Conservation (phyloP, 2,113 vertebrate genomes). For the Tamias sibiricus region DNA sequence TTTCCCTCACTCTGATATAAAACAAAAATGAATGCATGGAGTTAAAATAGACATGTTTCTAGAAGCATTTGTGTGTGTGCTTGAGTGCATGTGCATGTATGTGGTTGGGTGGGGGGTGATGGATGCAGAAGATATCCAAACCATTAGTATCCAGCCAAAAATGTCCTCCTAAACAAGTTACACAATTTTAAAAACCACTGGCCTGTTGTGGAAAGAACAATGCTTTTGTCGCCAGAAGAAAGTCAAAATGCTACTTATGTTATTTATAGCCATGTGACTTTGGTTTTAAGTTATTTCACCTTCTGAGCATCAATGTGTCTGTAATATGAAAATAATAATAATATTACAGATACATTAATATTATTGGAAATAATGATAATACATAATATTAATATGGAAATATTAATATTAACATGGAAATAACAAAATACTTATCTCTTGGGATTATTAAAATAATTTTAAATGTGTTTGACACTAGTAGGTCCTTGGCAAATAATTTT, state of each 20-base stretch:
- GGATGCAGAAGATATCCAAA: too few species aligned
- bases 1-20: not conserved
- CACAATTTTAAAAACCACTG: not conserved
- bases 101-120: not conserved
- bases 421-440: not conserved
- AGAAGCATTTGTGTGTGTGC: not conserved
- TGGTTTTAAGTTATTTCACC: not conserved
- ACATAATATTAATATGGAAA: not conserved
- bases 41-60: not conserved
- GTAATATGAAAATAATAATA: constrained; percentile 16
- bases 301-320: not conserved
- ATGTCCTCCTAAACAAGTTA: not conserved
- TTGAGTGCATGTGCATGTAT: not conserved
- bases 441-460: not conserved
- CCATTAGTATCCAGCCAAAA: not conserved
- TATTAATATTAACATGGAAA: not conserved
- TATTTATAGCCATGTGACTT: not conserved
- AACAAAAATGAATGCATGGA: not conserved
- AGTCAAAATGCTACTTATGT: not conserved
- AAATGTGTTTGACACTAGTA: not conserved
- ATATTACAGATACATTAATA: not conserved
- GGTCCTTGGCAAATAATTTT: constrained; percentile 40
- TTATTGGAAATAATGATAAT: not conserved
- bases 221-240: not conserved
- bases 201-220: not conserved